These are phyloP conservation scores for Orius insidiosus DNA, from an alignment of 1,140 invertebrate genomes.

Conservation along the genomic window DNA sequence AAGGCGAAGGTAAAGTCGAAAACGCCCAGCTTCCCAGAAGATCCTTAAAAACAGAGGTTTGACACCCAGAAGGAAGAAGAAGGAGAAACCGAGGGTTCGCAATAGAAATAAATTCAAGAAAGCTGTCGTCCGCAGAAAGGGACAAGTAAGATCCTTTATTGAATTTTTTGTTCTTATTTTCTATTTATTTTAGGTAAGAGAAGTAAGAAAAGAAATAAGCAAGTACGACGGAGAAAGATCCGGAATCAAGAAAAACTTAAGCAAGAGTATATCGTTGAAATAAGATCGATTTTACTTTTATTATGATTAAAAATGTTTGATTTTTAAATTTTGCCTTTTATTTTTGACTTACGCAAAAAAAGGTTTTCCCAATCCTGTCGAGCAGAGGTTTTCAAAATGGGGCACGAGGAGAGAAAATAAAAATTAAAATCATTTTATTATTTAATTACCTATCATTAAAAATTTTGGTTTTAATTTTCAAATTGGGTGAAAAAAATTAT, in stretches of 20 bases:
- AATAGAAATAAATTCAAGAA: slow-evolving; percentile 80
- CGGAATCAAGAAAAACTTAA: slow-evolving; percentile 73
- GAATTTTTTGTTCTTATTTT: slow-evolving; percentile 16
- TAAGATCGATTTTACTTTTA: slow-evolving; percentile 23
- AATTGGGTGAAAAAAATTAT: too few relatives aligned
- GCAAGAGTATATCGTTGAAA: slow-evolving; percentile 74
- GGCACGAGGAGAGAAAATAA: too few relatives aligned
- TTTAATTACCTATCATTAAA: too few relatives aligned
- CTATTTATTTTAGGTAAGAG: slow-evolving; percentile 41
- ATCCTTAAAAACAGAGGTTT: slow-evolving; percentile 92
- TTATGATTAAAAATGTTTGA: background rate
- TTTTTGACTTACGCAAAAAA: too few relatives aligned
- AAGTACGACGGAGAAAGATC: slow-evolving; percentile 78
- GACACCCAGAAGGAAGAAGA: slow-evolving; percentile 74
- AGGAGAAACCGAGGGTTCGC: slow-evolving; percentile 81
- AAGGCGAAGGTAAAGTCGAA: slow-evolving; percentile 30
- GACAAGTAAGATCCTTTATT: slow-evolving; percentile 40
- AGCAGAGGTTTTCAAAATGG: too few relatives aligned
- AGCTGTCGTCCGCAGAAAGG: slow-evolving; percentile 75
- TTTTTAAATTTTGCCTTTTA: too few relatives aligned
- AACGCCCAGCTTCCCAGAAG: slow-evolving; percentile 75
- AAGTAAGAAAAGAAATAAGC: slow-evolving; percentile 54
- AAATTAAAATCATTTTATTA: too few relatives aligned
- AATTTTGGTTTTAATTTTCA: too few relatives aligned
- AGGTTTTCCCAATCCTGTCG: too few relatives aligned